Base-by-base conservation (phyloP, 2,797 vertebrate species). In the Zalophus californianus region DNA sequence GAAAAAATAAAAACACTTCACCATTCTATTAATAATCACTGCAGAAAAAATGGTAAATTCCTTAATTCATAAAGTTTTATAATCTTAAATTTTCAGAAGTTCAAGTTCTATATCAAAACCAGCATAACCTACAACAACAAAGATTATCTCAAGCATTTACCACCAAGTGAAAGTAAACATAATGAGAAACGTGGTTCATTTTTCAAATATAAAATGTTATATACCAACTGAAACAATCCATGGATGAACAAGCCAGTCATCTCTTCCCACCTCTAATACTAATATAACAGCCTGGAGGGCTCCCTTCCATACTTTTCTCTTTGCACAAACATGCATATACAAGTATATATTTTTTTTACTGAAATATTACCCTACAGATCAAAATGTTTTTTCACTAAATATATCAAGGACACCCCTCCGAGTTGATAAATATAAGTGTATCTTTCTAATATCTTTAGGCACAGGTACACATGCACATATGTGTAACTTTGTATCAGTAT, bases 191-290 rank as follows among this genome's bases (percentile, higher is more conserved):
- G 6, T 5, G 1, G 68, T 41, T 83, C 27, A 79, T 35, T 85
- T 82, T 78, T 60, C 50, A 85, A 95, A 86, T 73, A 88, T 20
- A 91, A 91, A 93, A 91, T 8, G 64, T 78, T 85, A 70, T 29
- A 52, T 38, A 77, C 35, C 29, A 86, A 77, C 35, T 79, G 2
- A 75, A 82, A 80, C 5, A n/a, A 96, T 15, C 23, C 41, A 72
- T 3, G 73, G 54, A 83, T n/a, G 23, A 78, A 66, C 16, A 77
- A 86, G 12, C 14, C 66, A 12, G 27, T 27, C 79, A 79, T 58
- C 54, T 41, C 29, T 1, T 15, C 35, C 50, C 14, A 32, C 15
- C 50, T 60, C 70, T 50, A 18, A 41, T 2, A 58, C 60, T 68
- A 72, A 84, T 2, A 13, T 14, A 60, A 75, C 10, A 54, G 25